Conservation (phyloP, 2,113 vertebrate species). For the Mormyrus lacerda region DNA sequence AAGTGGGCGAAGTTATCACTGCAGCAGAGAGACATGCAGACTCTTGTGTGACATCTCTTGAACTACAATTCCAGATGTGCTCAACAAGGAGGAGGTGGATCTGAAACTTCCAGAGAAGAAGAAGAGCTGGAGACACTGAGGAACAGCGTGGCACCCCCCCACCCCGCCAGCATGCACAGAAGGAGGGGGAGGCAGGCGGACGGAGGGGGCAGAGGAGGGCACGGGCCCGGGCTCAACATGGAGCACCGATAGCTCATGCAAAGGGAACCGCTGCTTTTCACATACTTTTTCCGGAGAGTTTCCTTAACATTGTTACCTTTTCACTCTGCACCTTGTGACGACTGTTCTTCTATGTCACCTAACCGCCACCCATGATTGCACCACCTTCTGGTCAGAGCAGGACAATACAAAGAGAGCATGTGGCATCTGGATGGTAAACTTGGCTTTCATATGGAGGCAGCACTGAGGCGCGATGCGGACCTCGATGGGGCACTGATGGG, state of each 20-base stretch:
- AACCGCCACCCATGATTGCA: not conserved
- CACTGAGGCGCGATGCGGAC: not conserved
- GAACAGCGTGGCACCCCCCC: not conserved
- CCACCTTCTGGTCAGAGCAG: not conserved
- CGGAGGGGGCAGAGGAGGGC: not conserved
- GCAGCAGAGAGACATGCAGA: not conserved
- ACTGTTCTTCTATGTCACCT: not conserved
- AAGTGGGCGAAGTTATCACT: not conserved
- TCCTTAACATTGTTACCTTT: not conserved
- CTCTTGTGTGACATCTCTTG: not conserved
- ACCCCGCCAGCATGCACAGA: not conserved
- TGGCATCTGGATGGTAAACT: not conserved
- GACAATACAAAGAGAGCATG: not conserved
- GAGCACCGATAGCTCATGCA: not conserved
- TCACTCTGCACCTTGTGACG: not conserved
- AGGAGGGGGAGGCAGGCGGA: not conserved
- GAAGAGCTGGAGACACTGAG: slow-evolving; percentile 54
- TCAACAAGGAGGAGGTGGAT: slow-evolving; percentile 49
- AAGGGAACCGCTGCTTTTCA: not conserved
- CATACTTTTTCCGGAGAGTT: not conserved
- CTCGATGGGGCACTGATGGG: not conserved
- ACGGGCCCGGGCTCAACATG: not conserved
- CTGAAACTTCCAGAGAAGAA: slow-evolving; percentile 54
- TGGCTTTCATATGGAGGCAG: not conserved
- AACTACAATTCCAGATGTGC: slow-evolving; percentile 31